Base-by-base conservation (phyloP, 2,797 vertebrate species). In the Phylloscopus collybita region DNA sequence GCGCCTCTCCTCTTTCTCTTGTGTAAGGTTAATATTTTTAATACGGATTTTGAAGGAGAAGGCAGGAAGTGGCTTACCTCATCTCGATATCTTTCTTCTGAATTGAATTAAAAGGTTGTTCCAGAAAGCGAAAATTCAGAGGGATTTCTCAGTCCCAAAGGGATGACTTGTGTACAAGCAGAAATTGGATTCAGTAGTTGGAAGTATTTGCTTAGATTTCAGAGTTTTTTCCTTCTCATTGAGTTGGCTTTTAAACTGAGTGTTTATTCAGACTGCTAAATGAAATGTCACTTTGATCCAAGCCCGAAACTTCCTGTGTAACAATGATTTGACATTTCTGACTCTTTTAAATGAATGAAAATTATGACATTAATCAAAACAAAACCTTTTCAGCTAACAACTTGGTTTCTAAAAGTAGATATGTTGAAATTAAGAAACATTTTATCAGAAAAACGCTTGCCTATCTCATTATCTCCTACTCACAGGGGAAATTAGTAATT, bases 241-340 rank as follows among this genome's bases (percentile, higher is more conserved):
- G 60, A 82, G 13, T 71, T 64, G 79, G 53, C 32, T 90, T 91
- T 91, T 86, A 87, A 76, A 60, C 53, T 38, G 1, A 38, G 17
- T 36, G 9, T 84, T 82, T 87, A 53, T 64, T 90, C 73, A 76
- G 53, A 29, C n/a, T 89, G 51, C 51, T 69, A 85, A 79, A 85
- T 47, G n/a, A 87, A 92, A 85, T 80, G 86, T 66, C 61, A 67
- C 75, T 95, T 87, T 76, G 49, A 92, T 92, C 72, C 34, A 67
- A 85, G 70, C 57, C 67, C 38, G 80, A 80, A 92, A 64, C 79
- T 91, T 95, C 60, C 83, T 36, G n/a, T 49, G 36, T 88, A 86
- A 81, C 84, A 88, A 84, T 57, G 49, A 85, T 54, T 87, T 93
- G 89, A 82, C 56, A 26, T 75, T 90, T 92, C 51, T 94, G 74